Conservation (phyloP, 2,113 vertebrate species). For the Lophotis ruficrista region DNA sequence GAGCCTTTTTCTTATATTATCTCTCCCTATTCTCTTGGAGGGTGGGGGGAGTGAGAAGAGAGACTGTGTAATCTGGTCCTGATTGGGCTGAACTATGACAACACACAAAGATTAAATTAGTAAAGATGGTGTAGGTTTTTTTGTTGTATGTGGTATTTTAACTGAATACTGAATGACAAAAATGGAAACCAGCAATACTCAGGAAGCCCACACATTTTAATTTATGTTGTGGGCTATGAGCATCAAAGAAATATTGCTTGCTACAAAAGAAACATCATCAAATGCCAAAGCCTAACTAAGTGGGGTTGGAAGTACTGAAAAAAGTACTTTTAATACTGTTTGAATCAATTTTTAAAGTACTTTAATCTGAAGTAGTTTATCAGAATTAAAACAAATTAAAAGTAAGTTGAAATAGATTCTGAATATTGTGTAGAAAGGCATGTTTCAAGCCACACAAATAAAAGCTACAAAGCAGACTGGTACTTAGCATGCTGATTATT, state of each 20-base stretch:
- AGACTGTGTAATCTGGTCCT: too few species aligned
- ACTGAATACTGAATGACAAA: slow-evolving; percentile 34
- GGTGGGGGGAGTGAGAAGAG: too few species aligned
- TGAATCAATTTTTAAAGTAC: background rate
- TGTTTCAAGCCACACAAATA: background rate
- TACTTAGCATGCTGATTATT: background rate
- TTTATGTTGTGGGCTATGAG: background rate
- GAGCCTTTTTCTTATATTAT: too few species aligned
- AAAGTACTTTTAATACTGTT: background rate
- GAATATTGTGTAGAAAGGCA: background rate
- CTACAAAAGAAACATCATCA: background rate
- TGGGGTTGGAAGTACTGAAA: background rate
- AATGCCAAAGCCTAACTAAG: background rate
- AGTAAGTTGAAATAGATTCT: background rate
- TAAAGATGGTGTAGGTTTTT: slow-evolving; percentile 11
- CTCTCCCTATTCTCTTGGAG: too few species aligned
- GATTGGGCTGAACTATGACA: too few species aligned
- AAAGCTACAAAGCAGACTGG: background rate
- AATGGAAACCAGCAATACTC: slow-evolving; percentile 22
- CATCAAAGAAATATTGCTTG: slow-evolving; percentile 5
- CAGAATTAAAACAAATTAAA: background rate
- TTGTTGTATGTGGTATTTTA: slow-evolving; percentile 17
- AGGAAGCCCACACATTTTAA: slow-evolving; percentile 8
- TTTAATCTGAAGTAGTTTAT: background rate
- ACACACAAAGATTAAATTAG: slow-evolving; percentile 18